A percentile compares a stretch with the other conserved stretches of the same genome.
Conservation (phyloP, 1,140 invertebrate genomes). For the Neodiprion lecontei region DNA sequence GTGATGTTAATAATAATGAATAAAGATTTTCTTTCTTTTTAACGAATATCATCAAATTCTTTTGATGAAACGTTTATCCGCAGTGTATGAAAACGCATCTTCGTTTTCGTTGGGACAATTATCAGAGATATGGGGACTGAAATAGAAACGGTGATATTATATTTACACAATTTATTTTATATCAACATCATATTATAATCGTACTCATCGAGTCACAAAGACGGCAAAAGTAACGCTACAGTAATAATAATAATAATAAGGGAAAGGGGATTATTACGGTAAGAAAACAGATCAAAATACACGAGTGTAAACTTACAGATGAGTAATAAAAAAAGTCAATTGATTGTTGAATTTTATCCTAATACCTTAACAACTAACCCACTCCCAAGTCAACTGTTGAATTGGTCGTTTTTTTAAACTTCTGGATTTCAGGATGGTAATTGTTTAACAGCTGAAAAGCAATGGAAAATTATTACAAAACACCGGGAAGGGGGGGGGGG, state of each 20-base stretch:
- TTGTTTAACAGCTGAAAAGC: background rate
- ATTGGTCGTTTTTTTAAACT: constrained; percentile 9
- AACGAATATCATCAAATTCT: no score
- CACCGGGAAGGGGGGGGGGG: background rate
- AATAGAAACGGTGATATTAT: constrained; percentile 27
- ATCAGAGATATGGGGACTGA: no score
- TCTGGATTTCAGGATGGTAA: background rate
- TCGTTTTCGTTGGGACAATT: no score
- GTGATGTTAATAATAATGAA: no score
- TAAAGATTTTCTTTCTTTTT: no score
- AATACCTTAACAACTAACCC: background rate
- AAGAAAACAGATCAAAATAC: background rate
- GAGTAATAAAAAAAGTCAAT: background rate
- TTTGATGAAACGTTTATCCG: no score
- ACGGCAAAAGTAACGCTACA: constrained; percentile 41
- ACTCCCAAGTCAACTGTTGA: constrained; percentile 9
- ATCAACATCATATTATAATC: constrained; percentile 56
- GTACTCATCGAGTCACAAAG: constrained; percentile 49
- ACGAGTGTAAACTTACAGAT: background rate
- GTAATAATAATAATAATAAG: constrained; percentile 36
- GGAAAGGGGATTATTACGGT: background rate
- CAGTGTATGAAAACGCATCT: no score
- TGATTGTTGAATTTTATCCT: background rate
- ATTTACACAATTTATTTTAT: constrained; percentile 62
- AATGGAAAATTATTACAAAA: background rate